phyloP scores from a whole-genome alignment of 2,797 vertebrate genomes.

The Propithecus perrieri region DNA sequence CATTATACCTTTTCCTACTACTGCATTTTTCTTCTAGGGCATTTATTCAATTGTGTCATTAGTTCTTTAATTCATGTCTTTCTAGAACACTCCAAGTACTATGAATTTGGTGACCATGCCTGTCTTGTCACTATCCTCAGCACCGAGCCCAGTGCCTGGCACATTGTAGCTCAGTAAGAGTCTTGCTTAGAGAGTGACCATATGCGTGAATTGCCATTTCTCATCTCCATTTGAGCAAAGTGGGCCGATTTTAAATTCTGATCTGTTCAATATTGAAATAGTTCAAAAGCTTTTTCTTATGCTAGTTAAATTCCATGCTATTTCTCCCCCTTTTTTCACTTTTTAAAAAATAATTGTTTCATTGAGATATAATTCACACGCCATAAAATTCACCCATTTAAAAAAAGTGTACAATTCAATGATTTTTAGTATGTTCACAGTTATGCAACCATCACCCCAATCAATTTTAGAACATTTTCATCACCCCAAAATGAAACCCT shows the following conservation, averaged over 20 bases:
- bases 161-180: neutral
- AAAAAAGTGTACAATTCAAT: neutral
- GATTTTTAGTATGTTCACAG: conserved; percentile 7
- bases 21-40: conserved; percentile 1
- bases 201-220: neutral
- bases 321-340: conserved; percentile 7
- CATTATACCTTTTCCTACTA: conserved; percentile 30
- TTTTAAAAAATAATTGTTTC: conserved; percentile 30
- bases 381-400: neutral
- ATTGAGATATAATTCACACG: neutral
- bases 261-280: conserved; percentile 7
- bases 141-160: neutral
- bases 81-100: neutral
- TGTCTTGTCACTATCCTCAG: conserved; percentile 18
- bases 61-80: conserved; percentile 14
- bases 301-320: neutral
- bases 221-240: neutral
- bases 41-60: neutral
- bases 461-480: conserved; percentile 35
- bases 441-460: neutral
- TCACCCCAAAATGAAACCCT: neutral
- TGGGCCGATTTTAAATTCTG: neutral
- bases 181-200: neutral
- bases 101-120: neutral
- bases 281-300: neutral